Evolutionary conservation across 2,113 vertebrate species (phyloP), one percentile per base, ranked within the genome.

Genomic region (Syrmaticus mikado): DNA sequence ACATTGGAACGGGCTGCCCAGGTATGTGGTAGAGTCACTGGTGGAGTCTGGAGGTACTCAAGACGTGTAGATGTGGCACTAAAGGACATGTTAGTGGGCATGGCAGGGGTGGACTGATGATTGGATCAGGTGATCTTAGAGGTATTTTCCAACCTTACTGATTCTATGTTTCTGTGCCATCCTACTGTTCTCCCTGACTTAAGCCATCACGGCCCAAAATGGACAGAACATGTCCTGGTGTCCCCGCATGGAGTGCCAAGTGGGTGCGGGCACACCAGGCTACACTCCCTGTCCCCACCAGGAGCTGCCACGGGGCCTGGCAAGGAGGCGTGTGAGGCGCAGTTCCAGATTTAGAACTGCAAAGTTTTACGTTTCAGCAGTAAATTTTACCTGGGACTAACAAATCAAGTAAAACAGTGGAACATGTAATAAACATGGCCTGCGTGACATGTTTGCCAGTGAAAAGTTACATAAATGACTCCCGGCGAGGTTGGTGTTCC

Each of bases 401-500:
- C 72, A 94, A 93, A 91, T 94, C 87, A 88, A 93, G 87, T 94
- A 95, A 94, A 96, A 89, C 18, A 19, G 61, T 92, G 91, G 65
- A 95, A 97, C 94, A 94, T 94, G 89, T 61, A 95, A 92, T 97
- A 97, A 97, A 96, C 70, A 45, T 86, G 75, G 93, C 24, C 73
- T 81, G 90, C 1, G 3, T 91, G 89, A 83, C 8, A 0, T 83
- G 91, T 90, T 91, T 96, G 80, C 85, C 68, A 86, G 85, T 81
- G 90, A 95, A 84, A 96, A 94, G 68, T 92, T 91, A 86, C 91
- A 96, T 75, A 77, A 97, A 95, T 5, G 8, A 81, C 93, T 97
- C 93, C 92, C 62, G 91, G 91, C 87, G n/a, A 93, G 95, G 95
- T 90, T 94, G 95, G 96, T 97, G 96, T 95, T 96, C 96, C 93